A percentile compares a stretch with the other conserved stretches of the same genome.
Conservation (phyloP, 2,888 invertebrate species). For the Herminia tarsipennalis region DNA sequence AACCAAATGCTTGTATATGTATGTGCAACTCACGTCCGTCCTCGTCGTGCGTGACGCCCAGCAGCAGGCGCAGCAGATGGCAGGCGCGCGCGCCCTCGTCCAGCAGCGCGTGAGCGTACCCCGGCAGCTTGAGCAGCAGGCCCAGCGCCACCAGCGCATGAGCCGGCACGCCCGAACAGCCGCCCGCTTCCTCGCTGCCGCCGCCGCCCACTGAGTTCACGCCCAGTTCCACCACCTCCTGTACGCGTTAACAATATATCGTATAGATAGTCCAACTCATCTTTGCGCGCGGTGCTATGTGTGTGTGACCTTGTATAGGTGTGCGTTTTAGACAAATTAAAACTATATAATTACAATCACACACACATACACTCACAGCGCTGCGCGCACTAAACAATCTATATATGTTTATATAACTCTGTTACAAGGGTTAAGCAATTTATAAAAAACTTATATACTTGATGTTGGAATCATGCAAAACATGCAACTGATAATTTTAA, state of each 20-base stretch:
- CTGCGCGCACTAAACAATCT: no score
- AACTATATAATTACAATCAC: background rate
- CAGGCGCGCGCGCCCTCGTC: conserved; percentile 94
- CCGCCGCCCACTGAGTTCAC: conserved; percentile 42
- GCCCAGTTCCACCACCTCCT: conserved; percentile 75
- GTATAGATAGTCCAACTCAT: background rate
- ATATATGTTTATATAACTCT: no score
- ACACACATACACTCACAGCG: no score
- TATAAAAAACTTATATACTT: no score
- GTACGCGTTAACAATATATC: background rate
- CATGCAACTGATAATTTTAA: no score
- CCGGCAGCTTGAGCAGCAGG: conserved; percentile 94
- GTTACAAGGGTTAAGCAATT: no score
- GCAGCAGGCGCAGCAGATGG: conserved; percentile 93
- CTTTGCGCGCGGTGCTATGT: no score
- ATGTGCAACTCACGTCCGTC: conserved; percentile 91
- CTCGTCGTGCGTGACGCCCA: conserved; percentile 96
- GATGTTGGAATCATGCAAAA: no score
- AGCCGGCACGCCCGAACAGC: conserved; percentile 89
- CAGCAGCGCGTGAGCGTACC: conserved; percentile 95
- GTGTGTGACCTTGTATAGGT: no score
- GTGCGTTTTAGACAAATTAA: no score
- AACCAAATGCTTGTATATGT: no score
- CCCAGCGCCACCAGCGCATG: conserved; percentile 97
- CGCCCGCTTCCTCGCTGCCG: conserved; percentile 68